These are phyloP conservation scores for Rhysida immarginata DNA, from an alignment of 1,140 invertebrate genomes.

Conservation along the genomic window DNA sequence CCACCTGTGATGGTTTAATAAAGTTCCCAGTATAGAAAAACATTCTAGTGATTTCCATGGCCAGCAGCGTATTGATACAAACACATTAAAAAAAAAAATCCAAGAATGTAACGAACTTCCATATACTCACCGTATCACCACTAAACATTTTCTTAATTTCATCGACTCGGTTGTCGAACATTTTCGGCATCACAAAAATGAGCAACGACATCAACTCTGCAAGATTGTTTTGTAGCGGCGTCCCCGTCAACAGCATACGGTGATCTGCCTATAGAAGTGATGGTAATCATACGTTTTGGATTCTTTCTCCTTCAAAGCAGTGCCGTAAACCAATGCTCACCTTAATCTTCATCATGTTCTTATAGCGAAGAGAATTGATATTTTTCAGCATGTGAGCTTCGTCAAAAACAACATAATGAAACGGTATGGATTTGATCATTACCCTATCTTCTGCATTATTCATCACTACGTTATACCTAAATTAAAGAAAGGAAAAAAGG, in stretches of 20 bases:
- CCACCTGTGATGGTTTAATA: too few species aligned
- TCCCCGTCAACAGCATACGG: constrained; percentile 74
- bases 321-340: constrained; percentile 39
- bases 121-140: constrained; percentile 24
- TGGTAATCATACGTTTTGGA: too few species aligned
- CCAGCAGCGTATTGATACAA: too few species aligned
- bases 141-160: constrained; percentile 73
- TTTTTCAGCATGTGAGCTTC: constrained; percentile 97
- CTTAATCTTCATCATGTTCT: constrained; percentile 73
- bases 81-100: too few species aligned
- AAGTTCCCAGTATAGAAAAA: too few species aligned
- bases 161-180: constrained; percentile 75
- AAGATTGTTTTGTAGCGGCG: constrained; percentile 89
- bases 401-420: constrained; percentile 90
- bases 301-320: too few species aligned
- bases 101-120: too few species aligned
- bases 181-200: constrained; percentile 88
- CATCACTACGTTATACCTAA: constrained; percentile 51
- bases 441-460: constrained; percentile 74
- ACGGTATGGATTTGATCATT: constrained; percentile 71
- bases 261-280: constrained; percentile 51
- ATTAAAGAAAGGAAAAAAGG: too few species aligned
- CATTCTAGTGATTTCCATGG: too few species aligned
- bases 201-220: constrained; percentile 87
- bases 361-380: constrained; percentile 80